phyloP scores from a whole-genome alignment of 1,140 invertebrate genomes.

The Drosophila pachea region DNA sequence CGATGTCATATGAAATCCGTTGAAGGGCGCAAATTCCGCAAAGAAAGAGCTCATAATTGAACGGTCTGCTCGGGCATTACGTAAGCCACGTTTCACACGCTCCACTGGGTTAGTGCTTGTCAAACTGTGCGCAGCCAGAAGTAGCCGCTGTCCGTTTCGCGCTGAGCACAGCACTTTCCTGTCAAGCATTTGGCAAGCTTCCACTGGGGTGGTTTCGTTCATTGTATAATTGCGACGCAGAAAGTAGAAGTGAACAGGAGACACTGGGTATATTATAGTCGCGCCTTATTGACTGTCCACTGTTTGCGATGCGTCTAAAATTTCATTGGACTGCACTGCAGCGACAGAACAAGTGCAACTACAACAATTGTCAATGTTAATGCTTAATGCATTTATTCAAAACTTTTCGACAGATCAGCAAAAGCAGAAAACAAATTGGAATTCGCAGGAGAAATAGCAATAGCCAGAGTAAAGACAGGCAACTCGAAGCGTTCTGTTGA shows the following conservation, averaged over 20 bases:
- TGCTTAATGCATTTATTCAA: constrained; percentile 6
- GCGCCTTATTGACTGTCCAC: constrained; percentile 5
- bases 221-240: not conserved
- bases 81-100: constrained; percentile 48
- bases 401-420: constrained; percentile 37
- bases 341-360: constrained; percentile 15
- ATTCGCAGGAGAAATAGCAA: constrained; percentile 3
- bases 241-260: not conserved
- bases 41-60: not conserved
- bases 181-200: not conserved
- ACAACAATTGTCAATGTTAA: constrained; percentile 23
- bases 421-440: not conserved
- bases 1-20: constrained; percentile 28
- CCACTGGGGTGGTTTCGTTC: constrained; percentile 16
- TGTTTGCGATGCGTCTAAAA: constrained; percentile 22
- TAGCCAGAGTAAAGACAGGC: not conserved
- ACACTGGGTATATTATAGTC: not conserved
- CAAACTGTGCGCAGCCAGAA: constrained; percentile 29
- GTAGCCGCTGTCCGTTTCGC: constrained; percentile 6
- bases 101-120: constrained; percentile 29
- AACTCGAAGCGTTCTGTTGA: constrained; percentile 14
- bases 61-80: constrained; percentile 7
- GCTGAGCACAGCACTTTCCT: constrained; percentile 51
- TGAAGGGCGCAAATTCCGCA: constrained; percentile 23
- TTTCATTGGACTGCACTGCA: constrained; percentile 30